Evolutionary conservation across 2,888 invertebrate genomes (phyloP).

Genomic region (Automeris io): DNA sequence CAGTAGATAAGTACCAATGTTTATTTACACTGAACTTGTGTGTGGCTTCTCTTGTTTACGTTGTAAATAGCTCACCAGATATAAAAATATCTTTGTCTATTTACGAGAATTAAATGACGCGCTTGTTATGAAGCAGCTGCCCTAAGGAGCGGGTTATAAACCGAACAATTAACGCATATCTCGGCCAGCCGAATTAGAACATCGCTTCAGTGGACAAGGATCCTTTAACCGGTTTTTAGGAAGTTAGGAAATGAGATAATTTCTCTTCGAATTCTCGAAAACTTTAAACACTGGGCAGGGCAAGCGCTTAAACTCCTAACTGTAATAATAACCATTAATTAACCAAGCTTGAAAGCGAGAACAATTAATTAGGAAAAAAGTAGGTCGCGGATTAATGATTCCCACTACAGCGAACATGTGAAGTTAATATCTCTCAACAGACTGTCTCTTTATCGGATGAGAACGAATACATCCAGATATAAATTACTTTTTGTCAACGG

Average conservation of each 20-base stretch:
- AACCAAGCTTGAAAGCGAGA: slow-evolving; percentile 62
- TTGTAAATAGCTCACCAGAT: slow-evolving; percentile 58
- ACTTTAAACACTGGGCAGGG: slow-evolving; percentile 3
- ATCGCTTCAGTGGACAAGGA: slow-evolving; percentile 27
- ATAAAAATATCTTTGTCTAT: slow-evolving; percentile 75
- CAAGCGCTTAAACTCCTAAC: slow-evolving; percentile 62
- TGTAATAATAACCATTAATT: slow-evolving; percentile 69
- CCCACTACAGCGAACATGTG: slow-evolving; percentile 4
- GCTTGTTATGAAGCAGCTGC: slow-evolving; percentile 71
- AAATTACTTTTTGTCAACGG: slow-evolving; percentile 11
- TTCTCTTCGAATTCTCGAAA: slow-evolving; percentile 35
- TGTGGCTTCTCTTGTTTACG: slow-evolving; percentile 57
- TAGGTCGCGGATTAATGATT: slow-evolving; percentile 21
- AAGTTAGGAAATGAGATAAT: slow-evolving; percentile 22
- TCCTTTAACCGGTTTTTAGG: slow-evolving; percentile 18
- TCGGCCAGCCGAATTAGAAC: slow-evolving; percentile 43
- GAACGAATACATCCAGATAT: neutral
- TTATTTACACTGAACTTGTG: slow-evolving; percentile 67
- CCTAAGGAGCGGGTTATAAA: slow-evolving; percentile 67
- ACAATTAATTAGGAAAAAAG: slow-evolving; percentile 43
- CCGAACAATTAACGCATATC: slow-evolving; percentile 63
- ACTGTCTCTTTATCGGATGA: neutral
- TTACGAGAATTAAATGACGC: slow-evolving; percentile 70
- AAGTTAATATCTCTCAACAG: slow-evolving; percentile 4
- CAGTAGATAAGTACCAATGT: slow-evolving; percentile 41